These are phyloP conservation scores for Apocheima hispidaria DNA, from an alignment of 2,888 invertebrate genomes.

Conservation along the genomic window DNA sequence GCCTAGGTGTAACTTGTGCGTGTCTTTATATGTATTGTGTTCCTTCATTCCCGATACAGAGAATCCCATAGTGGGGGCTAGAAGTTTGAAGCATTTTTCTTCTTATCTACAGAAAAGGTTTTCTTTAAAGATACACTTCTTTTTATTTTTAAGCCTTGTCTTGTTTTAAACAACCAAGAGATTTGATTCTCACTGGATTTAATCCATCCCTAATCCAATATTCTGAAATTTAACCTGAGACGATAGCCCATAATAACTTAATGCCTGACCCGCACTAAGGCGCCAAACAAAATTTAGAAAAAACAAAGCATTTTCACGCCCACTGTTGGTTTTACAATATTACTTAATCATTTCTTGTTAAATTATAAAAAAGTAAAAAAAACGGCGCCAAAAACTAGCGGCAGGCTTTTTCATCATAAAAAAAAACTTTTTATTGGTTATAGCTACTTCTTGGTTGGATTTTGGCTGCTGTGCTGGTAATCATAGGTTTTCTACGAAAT, in stretches of 20 bases:
- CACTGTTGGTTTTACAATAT: constrained; percentile 80
- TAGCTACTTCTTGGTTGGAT: constrained; percentile 54
- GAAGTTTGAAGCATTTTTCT: too few species aligned
- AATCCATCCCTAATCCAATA: constrained; percentile 29
- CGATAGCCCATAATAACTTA: constrained; percentile 42
- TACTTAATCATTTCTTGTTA: constrained; percentile 69
- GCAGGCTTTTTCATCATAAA: constrained; percentile 54
- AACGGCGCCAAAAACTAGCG: constrained; percentile 66
- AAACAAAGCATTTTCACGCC: constrained; percentile 69
- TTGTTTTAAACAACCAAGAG: neutral
- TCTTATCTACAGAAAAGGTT: too few species aligned
- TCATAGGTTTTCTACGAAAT: constrained; percentile 55
- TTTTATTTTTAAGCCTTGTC: too few species aligned
- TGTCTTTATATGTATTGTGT: too few species aligned
- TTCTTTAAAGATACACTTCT: too few species aligned
- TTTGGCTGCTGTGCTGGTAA: constrained; percentile 55
- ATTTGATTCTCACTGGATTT: neutral
- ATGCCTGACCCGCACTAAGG: constrained; percentile 44
- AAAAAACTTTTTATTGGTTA: constrained; percentile 61
- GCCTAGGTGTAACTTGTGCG: too few species aligned
- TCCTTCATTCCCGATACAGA: too few species aligned
- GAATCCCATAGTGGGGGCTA: too few species aligned
- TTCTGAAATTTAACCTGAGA: constrained; percentile 22
- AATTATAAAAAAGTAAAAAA: constrained; percentile 62
- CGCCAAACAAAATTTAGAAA: constrained; percentile 55